Evolutionary conservation across 37 sponge, comb jelly and placozoan genomes (phyloP).

Genomic region (Geodia barretti): DNA sequence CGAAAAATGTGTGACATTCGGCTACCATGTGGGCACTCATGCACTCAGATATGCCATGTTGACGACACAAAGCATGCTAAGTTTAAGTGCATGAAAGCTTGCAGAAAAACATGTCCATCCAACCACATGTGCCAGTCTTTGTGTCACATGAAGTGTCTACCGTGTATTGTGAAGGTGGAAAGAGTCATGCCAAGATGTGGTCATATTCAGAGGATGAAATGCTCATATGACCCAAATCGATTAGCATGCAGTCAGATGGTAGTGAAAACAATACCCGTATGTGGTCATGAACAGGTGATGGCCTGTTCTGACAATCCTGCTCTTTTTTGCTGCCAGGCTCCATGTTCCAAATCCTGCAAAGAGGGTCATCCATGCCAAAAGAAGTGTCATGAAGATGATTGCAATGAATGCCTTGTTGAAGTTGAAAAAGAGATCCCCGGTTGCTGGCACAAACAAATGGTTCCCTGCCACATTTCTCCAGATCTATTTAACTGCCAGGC

Average conservation of each 20-base stretch:
- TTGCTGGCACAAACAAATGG: conserved; percentile 58
- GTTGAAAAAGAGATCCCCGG: conserved; percentile 16
- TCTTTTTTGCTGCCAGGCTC: conserved; percentile 11
- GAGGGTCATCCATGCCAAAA: not conserved
- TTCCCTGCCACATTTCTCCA: conserved; percentile 4
- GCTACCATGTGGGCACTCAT: conserved; percentile 67
- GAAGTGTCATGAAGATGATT: conserved; percentile 36
- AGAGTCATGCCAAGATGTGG: conserved; percentile 24
- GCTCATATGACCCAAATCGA: conserved; percentile 1
- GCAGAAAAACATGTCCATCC: conserved; percentile 25
- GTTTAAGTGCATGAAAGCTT: conserved; percentile 59
- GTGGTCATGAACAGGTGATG: not conserved
- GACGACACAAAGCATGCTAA: conserved; percentile 62
- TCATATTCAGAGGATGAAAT: not conserved
- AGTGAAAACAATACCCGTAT: not conserved
- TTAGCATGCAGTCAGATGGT: not conserved
- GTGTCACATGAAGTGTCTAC: conserved; percentile 38
- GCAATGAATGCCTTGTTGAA: not conserved
- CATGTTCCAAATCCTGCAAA: conserved; percentile 36
- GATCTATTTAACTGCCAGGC: conserved; percentile 10
- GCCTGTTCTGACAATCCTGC: not conserved
- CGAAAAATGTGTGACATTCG: not conserved
- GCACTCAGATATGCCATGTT: conserved; percentile 62
- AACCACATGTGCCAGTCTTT: conserved; percentile 43
- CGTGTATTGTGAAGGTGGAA: not conserved